Base-by-base conservation (phyloP, 2,797 vertebrate genomes). In the Petrocephalus schoutedeni region DNA sequence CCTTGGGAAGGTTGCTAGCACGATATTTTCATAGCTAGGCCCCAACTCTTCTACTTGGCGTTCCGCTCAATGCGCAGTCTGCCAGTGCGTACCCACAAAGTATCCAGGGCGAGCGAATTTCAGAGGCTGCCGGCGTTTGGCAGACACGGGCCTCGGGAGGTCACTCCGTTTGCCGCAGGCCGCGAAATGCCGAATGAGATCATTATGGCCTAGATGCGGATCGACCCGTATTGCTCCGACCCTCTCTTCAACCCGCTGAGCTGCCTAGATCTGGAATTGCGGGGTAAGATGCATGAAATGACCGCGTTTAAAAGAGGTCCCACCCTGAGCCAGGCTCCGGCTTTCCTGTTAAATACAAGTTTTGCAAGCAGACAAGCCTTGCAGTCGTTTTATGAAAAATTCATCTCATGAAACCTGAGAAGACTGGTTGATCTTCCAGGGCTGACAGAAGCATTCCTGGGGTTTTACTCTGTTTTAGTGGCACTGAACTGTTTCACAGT, bases 401-500 rank as follows among this genome's bases (percentile, higher is more conserved):
- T 12, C 23, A 84, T 74, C 7, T 88, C 23, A 3, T 54, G 71
- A 59, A 87, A 59, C 19, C 90, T 89, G 90, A 89, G 12, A 86
- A 74, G 53, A 10, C 85, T 71, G 87, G 45, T 82, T 57, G 89
- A 88, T 61, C 85, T 88, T 84, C 28, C 56, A 16, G 28, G 59
- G 74, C 74, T 88, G 85, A 87, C 2, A 21, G 82, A 88, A 56
- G 36, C 87, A 88, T 87, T 88, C 74, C 74, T 89, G 67, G 21
- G 87, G 85, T 87, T 36, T 83, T 59, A n/a, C 56, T 80, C 28
- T 88, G 36, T 87, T 41, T 58, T 87, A 67, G 10, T 53, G 49
- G 64, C 59, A 21, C 23, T 28, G 54, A 80, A 28, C 64, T 67
- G 84, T 86, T 80, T 49, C 87, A 77, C 64, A 64, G 56, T 57